Evolutionary conservation across 2,888 invertebrate genomes (phyloP).

Genomic region (Bombylius major): DNA sequence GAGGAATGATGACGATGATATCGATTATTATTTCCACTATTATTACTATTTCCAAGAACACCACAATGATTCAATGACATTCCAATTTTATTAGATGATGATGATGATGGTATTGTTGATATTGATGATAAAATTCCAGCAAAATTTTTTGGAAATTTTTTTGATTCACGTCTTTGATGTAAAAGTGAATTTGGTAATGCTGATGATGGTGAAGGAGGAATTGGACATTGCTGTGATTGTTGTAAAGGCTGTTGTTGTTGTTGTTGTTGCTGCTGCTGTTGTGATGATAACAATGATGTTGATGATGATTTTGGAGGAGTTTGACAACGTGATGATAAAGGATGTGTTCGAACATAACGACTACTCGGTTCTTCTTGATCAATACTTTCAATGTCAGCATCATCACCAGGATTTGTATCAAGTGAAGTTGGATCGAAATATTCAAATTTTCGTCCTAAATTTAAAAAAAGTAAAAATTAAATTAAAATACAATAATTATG

Average conservation of each 20-base stretch:
- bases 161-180: constrained; percentile 4
- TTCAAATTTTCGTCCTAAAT: constrained; percentile 28
- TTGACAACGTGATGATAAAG: not conserved
- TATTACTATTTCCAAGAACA: not conserved
- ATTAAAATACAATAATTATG: not conserved
- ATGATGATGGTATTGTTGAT: too few species aligned
- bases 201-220: not conserved
- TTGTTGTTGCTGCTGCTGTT: not conserved
- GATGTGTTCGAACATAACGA: not conserved
- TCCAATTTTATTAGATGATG: not conserved
- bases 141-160: constrained; percentile 3
- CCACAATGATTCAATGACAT: not conserved
- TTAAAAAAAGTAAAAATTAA: too few species aligned
- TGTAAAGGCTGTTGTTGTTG: not conserved
- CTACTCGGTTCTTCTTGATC: not conserved
- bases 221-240: not conserved
- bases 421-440: constrained; percentile 32
- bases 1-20: not conserved
- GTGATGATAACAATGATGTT: not conserved
- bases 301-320: not conserved
- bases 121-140: not conserved
- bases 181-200: not conserved
- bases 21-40: too few species aligned
- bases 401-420: not conserved
- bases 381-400: not conserved